These are phyloP conservation scores for Antennarius maculatus DNA, from an alignment of 2,797 vertebrate species.

Conservation along the genomic window DNA sequence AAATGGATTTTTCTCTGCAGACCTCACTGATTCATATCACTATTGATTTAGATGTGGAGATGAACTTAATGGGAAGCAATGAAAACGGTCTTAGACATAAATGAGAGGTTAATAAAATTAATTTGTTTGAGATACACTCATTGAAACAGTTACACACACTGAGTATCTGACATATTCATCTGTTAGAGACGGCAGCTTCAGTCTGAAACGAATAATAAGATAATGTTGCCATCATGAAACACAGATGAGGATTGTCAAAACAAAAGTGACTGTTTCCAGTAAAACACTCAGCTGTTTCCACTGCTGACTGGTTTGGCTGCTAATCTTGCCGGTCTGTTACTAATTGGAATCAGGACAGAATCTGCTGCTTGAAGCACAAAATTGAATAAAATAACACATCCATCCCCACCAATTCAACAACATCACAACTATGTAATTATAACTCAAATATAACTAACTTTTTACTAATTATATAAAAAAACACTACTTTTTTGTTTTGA, in stretches of 20 bases:
- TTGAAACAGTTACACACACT: conserved; percentile 27
- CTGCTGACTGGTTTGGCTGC: conserved; percentile 20
- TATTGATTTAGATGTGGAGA: conserved; percentile 72
- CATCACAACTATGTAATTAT: too few species aligned
- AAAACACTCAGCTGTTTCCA: conserved; percentile 26
- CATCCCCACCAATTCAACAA: too few species aligned
- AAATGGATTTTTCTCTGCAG: conserved; percentile 68
- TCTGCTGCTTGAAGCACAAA: too few species aligned
- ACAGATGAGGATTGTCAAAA: conserved; percentile 26
- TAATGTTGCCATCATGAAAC: conserved; percentile 24
- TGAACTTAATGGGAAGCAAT: conserved; percentile 66
- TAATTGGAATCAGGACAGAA: not conserved
- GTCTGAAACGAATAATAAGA: conserved; percentile 40
- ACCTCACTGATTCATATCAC: conserved; percentile 75
- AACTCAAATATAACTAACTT: too few species aligned
- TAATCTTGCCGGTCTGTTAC: conserved; percentile 28
- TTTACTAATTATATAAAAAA: too few species aligned
- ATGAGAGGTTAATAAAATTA: conserved; percentile 63
- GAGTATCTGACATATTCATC: too few species aligned
- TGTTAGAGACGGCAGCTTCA: conserved; percentile 4
- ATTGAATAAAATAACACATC: too few species aligned
- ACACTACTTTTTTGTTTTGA: too few species aligned
- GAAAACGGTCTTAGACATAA: conserved; percentile 61
- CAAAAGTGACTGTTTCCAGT: not conserved
- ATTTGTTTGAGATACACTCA: conserved; percentile 52